Evolutionary conservation across 2,888 invertebrate species (phyloP).

Genomic region (Sabatieria punctata): DNA sequence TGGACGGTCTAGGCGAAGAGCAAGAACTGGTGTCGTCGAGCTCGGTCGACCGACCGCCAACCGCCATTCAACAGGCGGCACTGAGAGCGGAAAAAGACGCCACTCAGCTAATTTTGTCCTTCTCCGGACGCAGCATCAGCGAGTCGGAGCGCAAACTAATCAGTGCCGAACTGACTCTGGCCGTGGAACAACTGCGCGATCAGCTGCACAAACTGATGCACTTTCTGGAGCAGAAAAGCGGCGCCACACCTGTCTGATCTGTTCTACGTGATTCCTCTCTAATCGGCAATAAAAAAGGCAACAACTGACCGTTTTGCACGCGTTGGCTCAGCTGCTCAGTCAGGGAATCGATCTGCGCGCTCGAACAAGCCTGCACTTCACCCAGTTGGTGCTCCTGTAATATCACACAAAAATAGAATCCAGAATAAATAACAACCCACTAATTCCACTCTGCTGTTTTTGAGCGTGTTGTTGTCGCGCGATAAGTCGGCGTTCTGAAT

Average conservation of each 20-base stretch:
- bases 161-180: neutral
- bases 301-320: conserved; percentile 11
- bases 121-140: neutral
- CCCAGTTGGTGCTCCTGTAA: conserved; percentile 9
- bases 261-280: no score
- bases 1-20: no score
- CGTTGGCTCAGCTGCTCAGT: conserved; percentile 10
- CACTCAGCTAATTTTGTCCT: neutral
- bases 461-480: no score
- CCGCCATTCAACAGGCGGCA: no score
- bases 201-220: neutral
- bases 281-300: no score
- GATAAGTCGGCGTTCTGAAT: no score
- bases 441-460: no score
- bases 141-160: neutral
- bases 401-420: no score
- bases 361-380: neutral
- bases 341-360: conserved; percentile 9
- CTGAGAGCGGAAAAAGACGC: neutral
- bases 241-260: neutral
- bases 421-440: conserved; percentile 28
- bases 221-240: neutral
- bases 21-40: no score
- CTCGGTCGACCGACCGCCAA: no score
- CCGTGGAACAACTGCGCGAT: neutral